These are phyloP conservation scores for Xestia rhomboidea DNA, from an alignment of 2,888 invertebrate genomes.

Conservation along the genomic window DNA sequence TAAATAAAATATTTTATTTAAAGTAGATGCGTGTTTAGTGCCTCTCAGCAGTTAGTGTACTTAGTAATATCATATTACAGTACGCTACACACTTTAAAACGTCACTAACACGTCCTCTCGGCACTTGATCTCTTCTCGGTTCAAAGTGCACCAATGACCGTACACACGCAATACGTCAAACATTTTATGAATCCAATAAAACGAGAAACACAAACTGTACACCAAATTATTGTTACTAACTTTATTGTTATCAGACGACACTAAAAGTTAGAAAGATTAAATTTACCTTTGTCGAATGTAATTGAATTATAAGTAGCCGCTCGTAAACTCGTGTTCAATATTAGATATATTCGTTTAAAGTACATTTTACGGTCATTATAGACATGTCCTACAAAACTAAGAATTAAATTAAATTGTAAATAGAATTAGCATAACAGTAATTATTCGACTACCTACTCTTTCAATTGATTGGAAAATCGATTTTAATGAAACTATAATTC, in stretches of 20 bases:
- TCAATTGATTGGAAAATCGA: slow-evolving; percentile 45
- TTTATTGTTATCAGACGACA: slow-evolving; percentile 56
- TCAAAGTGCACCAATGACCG: slow-evolving; percentile 29
- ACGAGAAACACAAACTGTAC: slow-evolving; percentile 36
- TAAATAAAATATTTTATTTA: slow-evolving; percentile 38
- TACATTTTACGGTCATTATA: slow-evolving; percentile 51
- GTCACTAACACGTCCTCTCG: slow-evolving; percentile 41
- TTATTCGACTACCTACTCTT: slow-evolving; percentile 40
- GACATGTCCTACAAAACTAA: slow-evolving; percentile 47
- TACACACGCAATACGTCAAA: slow-evolving; percentile 29
- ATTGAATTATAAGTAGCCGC: slow-evolving; percentile 57
- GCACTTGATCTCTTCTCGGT: slow-evolving; percentile 26
- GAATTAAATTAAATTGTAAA: slow-evolving; percentile 55
- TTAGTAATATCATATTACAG: slow-evolving; percentile 28
- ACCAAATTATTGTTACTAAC: slow-evolving; percentile 36
- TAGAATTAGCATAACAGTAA: slow-evolving; percentile 55
- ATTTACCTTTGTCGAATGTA: slow-evolving; percentile 46
- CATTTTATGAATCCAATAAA: slow-evolving; percentile 59
- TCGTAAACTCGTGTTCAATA: slow-evolving; percentile 46
- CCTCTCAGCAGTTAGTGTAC: slow-evolving; percentile 12
- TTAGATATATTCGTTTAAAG: slow-evolving; percentile 37
- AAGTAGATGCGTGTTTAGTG: slow-evolving; percentile 11
- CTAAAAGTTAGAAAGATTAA: slow-evolving; percentile 52
- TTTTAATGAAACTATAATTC: slow-evolving; percentile 40
- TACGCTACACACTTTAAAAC: slow-evolving; percentile 18